Evolutionary conservation across 2,113 vertebrate species (phyloP).

Genomic region (Sturnus vulgaris): DNA sequence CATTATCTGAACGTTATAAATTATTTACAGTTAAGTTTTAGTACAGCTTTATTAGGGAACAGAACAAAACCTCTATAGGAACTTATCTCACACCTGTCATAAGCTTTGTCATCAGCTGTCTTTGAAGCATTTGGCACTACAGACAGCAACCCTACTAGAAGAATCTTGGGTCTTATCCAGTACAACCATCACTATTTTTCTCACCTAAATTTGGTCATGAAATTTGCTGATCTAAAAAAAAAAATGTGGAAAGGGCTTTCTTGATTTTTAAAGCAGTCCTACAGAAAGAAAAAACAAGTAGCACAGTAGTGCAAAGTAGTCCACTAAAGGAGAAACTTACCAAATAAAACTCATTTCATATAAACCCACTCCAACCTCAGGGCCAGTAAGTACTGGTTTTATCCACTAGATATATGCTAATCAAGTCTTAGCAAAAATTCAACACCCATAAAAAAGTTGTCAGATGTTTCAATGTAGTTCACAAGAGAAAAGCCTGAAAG

Average conservation of each 20-base stretch:
- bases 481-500: neutral
- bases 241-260: neutral
- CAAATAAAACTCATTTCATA: neutral
- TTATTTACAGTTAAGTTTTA: neutral
- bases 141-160: neutral
- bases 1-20: neutral
- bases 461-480: neutral
- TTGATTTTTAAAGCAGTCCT: neutral
- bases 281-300: neutral
- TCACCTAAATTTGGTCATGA: neutral
- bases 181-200: neutral
- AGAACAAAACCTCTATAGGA: neutral
- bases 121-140: neutral
- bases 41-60: neutral
- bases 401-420: neutral
- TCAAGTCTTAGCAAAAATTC: neutral
- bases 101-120: neutral
- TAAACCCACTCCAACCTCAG: neutral
- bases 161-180: neutral
- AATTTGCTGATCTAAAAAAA: neutral
- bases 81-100: neutral
- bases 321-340: neutral
- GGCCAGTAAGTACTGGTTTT: fast-evolving
- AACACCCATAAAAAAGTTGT: neutral
- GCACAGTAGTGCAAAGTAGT: neutral